Conservation (phyloP, 2,113 vertebrate species). For the Leptosomus discolor region DNA sequence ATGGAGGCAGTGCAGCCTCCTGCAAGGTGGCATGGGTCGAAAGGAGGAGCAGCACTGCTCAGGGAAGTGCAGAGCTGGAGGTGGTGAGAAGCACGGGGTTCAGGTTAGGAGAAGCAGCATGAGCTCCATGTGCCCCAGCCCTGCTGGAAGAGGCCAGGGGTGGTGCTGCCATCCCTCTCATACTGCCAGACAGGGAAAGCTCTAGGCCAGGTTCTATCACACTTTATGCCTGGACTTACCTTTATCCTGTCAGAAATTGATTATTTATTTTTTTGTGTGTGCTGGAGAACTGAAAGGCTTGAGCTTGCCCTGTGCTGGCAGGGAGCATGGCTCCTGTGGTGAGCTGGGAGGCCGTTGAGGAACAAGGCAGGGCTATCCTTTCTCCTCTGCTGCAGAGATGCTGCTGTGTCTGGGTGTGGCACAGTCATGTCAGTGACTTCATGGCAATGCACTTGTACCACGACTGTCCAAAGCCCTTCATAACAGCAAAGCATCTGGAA, state of each 20-base stretch:
- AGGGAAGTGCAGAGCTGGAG: not conserved
- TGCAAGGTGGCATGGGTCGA: not conserved
- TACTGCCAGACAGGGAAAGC: not conserved
- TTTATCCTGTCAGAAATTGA: not conserved
- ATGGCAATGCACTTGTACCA: not conserved
- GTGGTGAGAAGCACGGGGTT: not conserved
- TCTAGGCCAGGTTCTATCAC: not conserved
- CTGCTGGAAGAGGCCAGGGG: not conserved
- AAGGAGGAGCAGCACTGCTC: not conserved
- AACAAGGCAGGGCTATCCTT: not conserved
- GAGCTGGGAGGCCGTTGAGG: not conserved
- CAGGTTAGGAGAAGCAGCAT: rapidly evolving
- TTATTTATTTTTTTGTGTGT: not conserved
- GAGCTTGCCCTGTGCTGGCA: rapidly evolving
- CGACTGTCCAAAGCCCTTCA: not conserved
- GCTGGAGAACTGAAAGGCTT: not conserved
- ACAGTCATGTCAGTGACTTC: not conserved
- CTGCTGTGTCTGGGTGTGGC: not conserved
- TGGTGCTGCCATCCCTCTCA: not conserved
- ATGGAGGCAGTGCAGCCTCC: not conserved
- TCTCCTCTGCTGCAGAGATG: not conserved
- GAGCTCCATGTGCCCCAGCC: rapidly evolving
- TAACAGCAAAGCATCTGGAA: not conserved
- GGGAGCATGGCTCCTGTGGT: rapidly evolving
- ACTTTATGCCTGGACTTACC: not conserved